Evolutionary conservation across 2,888 invertebrate genomes (phyloP).

Genomic region (Habrosyne pyritoides): DNA sequence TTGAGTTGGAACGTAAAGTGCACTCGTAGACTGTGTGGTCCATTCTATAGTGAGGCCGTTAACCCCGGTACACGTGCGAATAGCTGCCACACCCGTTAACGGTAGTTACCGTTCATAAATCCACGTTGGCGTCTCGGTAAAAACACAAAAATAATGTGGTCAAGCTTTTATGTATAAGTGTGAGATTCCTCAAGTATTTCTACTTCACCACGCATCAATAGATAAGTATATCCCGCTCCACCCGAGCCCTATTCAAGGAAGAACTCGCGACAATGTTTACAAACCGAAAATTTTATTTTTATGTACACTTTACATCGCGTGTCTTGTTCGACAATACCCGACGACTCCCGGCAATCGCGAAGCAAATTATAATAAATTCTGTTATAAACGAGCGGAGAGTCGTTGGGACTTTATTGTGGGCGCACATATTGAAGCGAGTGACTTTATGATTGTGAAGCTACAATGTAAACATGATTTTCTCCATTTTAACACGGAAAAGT

Average conservation of each 20-base stretch:
- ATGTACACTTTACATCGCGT: constrained; percentile 21
- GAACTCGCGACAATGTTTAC: constrained; percentile 10
- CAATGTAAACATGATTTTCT: constrained; percentile 64
- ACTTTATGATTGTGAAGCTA: constrained; percentile 58
- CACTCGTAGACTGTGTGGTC: constrained; percentile 34
- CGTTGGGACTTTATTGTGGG: constrained; percentile 19
- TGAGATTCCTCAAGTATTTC: background rate
- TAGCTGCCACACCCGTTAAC: constrained; percentile 63
- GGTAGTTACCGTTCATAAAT: constrained; percentile 56
- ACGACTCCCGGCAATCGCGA: constrained; percentile 13
- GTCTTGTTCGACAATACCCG: constrained; percentile 19
- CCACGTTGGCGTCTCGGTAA: constrained; percentile 29
- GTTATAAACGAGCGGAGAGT: constrained; percentile 18
- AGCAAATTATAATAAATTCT: constrained; percentile 32
- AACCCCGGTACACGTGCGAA: constrained; percentile 62
- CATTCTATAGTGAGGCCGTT: constrained; percentile 55
- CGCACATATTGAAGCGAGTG: constrained; percentile 37
- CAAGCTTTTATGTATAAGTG: background rate
- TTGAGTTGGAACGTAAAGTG: constrained; percentile 21
- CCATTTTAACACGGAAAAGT: constrained; percentile 46
- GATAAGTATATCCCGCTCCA: constrained; percentile 16
- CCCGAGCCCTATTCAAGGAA: constrained; percentile 5
- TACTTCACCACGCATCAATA: constrained; percentile 16
- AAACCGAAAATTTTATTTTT: background rate
- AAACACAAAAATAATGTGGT: background rate